phyloP scores from a whole-genome alignment of 1,140 invertebrate genomes.

The Drosophila saltans region DNA sequence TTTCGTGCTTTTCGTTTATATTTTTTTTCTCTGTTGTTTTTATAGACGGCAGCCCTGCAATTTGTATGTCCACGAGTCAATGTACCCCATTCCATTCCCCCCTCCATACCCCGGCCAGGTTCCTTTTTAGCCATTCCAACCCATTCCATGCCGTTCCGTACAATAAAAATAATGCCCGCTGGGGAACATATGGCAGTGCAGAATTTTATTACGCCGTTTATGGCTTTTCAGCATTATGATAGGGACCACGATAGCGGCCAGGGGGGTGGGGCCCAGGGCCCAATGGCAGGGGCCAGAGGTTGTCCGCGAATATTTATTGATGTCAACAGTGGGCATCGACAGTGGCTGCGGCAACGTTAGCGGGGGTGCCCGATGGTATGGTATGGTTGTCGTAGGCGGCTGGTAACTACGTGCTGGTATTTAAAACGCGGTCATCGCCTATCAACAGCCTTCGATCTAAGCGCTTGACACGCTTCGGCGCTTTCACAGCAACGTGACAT shows the following conservation, averaged over 20 bases:
- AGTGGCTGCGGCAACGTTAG: not conserved
- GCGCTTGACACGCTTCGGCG: conserved; percentile 70
- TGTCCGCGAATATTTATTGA: conserved; percentile 80
- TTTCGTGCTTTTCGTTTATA: too few species aligned
- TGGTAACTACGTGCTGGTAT: conserved; percentile 67
- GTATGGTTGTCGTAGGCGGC: conserved; percentile 26
- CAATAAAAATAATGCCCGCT: conserved; percentile 80
- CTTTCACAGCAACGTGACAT: conserved; percentile 62
- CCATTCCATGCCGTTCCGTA: conserved; percentile 41
- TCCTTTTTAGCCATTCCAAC: conserved; percentile 28
- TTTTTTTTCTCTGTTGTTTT: conserved; percentile 23
- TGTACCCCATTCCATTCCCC: conserved; percentile 24
- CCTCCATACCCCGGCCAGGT: conserved; percentile 10
- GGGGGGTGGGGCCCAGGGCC: conserved; percentile 4
- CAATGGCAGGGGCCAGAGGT: conserved; percentile 1
- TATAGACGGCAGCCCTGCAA: conserved; percentile 55
- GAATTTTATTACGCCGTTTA: conserved; percentile 81
- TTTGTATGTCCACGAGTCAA: conserved; percentile 55
- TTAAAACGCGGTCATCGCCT: conserved; percentile 73
- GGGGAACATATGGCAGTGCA: conserved; percentile 80
- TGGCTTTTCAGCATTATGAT: conserved; percentile 79
- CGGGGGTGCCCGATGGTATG: not conserved
- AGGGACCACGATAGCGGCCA: conserved; percentile 31
- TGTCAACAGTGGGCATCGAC: conserved; percentile 57
- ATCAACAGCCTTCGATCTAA: conserved; percentile 71